Percentiles rank a stretch among this genome's conserved stretches.
phyloP scores from a whole-genome alignment of 92 coral and sea anemone genomes.

The Parazoanthus atlanticus region DNA sequence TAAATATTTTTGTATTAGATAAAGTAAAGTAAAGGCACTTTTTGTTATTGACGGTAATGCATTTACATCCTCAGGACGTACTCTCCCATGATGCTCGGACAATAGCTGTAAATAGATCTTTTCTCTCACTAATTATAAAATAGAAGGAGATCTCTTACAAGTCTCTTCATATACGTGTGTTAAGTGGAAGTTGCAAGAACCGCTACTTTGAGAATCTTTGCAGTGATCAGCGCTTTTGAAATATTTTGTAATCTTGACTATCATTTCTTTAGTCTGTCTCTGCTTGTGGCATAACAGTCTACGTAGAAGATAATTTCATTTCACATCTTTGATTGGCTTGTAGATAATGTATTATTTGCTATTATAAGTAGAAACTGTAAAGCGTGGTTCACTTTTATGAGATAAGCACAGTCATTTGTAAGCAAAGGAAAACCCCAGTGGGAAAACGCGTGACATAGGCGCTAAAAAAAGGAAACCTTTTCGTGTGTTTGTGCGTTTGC shows the following conservation, averaged over 20 bases:
- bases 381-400: no score
- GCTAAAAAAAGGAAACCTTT: not conserved
- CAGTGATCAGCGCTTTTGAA: not conserved
- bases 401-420: no score
- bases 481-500: not conserved
- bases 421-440: not conserved
- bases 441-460: not conserved
- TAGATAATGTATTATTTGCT: not conserved
- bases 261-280: not conserved
- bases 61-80: no score
- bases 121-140: not conserved
- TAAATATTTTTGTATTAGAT: conserved; percentile 13
- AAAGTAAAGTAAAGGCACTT: no score
- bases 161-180: not conserved
- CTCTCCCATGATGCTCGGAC: not conserved
- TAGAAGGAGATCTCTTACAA: not conserved
- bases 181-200: no score
- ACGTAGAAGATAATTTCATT: not conserved
- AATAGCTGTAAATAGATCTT: not conserved
- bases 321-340: not conserved
- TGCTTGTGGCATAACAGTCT: no score
- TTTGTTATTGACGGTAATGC: no score
- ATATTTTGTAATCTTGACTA: not conserved
- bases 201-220: not conserved
- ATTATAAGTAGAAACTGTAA: no score